Percentiles rank a stretch among this genome's conserved stretches.
These are phyloP conservation scores for Parambassis ranga DNA, from an alignment of 2,797 vertebrate genomes.

Conservation along the genomic window DNA sequence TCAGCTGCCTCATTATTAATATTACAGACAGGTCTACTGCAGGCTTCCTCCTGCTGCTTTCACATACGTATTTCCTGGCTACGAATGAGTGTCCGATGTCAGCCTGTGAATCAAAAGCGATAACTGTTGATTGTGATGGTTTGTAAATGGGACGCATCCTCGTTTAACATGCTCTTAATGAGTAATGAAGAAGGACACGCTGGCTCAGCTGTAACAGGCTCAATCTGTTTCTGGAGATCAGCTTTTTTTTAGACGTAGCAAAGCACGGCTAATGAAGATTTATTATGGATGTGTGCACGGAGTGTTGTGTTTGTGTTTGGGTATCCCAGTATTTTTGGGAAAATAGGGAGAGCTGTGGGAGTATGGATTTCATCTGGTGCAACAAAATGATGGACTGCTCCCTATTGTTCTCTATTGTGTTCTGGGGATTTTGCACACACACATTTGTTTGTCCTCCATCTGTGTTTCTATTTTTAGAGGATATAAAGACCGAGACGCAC, in stretches of 20 bases:
- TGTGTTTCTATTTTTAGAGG: constrained; percentile 59
- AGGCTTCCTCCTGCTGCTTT: no score
- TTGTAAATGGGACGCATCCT: constrained; percentile 61
- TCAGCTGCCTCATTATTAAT: no score
- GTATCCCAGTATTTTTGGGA: neutral
- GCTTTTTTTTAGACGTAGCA: constrained; percentile 30
- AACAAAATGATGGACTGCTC: constrained; percentile 50
- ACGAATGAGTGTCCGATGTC: neutral
- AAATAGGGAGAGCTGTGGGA: constrained; percentile 31
- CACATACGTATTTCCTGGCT: neutral
- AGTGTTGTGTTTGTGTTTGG: constrained; percentile 12
- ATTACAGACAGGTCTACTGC: no score
- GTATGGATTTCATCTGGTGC: constrained; percentile 39
- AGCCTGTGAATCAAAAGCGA: neutral
- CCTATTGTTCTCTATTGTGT: constrained; percentile 50
- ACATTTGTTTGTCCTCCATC: constrained; percentile 36
- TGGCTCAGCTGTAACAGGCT: constrained; percentile 1
- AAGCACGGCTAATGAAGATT: constrained; percentile 37
- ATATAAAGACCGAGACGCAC: constrained; percentile 28
- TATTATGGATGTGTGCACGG: neutral
- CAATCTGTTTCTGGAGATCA: constrained; percentile 1
- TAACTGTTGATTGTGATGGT: constrained; percentile 35
- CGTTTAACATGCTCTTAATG: constrained; percentile 49
- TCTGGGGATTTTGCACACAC: constrained; percentile 17
- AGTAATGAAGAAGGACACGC: constrained; percentile 51